Conservation (phyloP, 2,888 invertebrate genomes). For the Zootermopsis nevadensis region DNA sequence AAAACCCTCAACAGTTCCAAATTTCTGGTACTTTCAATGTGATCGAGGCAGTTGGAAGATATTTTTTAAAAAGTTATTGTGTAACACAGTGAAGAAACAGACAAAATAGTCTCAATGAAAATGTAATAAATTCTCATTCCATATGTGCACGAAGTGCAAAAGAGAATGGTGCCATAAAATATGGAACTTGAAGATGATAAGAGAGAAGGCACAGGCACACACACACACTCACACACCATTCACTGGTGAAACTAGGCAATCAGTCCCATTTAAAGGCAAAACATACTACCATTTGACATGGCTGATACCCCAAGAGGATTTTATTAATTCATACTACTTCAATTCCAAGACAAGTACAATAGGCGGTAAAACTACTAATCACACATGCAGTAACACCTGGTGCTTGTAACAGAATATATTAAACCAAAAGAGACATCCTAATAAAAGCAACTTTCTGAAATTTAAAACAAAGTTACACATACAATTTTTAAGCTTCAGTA, state of each 20-base stretch:
- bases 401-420: too few species aligned
- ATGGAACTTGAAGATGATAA: slow-evolving; percentile 16
- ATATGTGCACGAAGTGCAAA: slow-evolving; percentile 45
- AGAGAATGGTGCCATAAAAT: slow-evolving; percentile 27
- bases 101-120: not conserved
- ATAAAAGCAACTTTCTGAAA: too few species aligned
- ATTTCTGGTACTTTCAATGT: not conserved
- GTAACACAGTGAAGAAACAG: slow-evolving; percentile 15
- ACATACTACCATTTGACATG: too few species aligned
- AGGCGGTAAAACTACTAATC: too few species aligned
- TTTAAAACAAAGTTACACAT: too few species aligned
- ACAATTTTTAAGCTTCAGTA: too few species aligned
- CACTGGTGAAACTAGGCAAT: not conserved
- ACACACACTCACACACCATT: too few species aligned
- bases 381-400: too few species aligned
- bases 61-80: not conserved
- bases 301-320: too few species aligned
- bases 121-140: slow-evolving; percentile 37
- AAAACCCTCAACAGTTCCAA: not conserved
- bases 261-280: not conserved
- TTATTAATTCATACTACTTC: too few species aligned
- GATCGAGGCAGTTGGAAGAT: slow-evolving; percentile 6
- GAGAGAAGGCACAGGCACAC: not conserved
- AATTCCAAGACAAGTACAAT: too few species aligned
- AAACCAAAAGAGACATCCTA: too few species aligned